Conservation (phyloP, 2,888 invertebrate species). For the Pyrocoelia pectoralis region DNA sequence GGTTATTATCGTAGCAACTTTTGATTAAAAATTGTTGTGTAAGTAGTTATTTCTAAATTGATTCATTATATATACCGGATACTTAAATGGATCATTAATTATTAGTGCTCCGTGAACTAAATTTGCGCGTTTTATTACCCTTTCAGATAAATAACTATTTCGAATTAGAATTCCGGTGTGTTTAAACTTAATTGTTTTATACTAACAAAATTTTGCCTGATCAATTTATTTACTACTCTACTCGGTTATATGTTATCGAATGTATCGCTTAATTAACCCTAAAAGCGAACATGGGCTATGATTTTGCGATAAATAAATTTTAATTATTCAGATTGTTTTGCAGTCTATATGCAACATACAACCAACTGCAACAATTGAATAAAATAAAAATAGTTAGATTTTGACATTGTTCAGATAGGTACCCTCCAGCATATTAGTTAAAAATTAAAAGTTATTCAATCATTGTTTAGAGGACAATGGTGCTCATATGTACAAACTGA, state of each 20-base stretch:
- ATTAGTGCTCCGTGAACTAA: slow-evolving; percentile 24
- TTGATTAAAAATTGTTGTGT: slow-evolving; percentile 12
- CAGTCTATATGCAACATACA: slow-evolving; percentile 4
- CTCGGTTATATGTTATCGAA: slow-evolving; percentile 1
- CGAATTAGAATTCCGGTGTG: slow-evolving; percentile 9
- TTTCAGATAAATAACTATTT: slow-evolving; percentile 17
- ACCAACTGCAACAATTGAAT: slow-evolving; percentile 5
- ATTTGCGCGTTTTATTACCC: slow-evolving; percentile 25
- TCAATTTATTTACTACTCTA: slow-evolving; percentile 3
- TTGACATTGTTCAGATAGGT: slow-evolving; percentile 55
- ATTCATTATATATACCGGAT: slow-evolving; percentile 16
- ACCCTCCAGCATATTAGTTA: slow-evolving; percentile 54
- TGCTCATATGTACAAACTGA: not conserved
- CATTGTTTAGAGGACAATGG: slow-evolving; percentile 38
- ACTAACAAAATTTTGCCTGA: not conserved
- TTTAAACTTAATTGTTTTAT: slow-evolving; percentile 11
- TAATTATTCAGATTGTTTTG: slow-evolving; percentile 20
- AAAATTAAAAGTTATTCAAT: slow-evolving; percentile 58
- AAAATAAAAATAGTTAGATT: slow-evolving; percentile 46
- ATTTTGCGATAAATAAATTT: slow-evolving; percentile 27
- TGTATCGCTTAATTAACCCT: slow-evolving; percentile 20
- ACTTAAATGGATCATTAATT: slow-evolving; percentile 26
- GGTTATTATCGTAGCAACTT: not conserved
- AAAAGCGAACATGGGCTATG: slow-evolving; percentile 18
- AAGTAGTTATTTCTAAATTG: slow-evolving; percentile 25